Base-by-base conservation (phyloP, 2,113 vertebrate genomes). In the Calypte anna region DNA sequence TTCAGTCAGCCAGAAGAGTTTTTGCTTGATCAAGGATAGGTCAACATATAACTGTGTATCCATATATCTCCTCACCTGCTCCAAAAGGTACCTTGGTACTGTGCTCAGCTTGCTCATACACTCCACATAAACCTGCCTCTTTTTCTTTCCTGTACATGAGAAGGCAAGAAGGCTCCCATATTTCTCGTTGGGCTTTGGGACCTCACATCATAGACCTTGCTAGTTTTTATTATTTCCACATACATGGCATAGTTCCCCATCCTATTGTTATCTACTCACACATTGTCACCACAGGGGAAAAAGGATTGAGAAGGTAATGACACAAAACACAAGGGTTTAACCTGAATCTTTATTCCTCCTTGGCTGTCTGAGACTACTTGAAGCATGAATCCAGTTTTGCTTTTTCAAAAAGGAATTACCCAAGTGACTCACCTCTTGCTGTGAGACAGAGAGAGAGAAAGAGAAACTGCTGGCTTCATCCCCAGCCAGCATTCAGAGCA, bases 341-440 rank as follows among this genome's bases (percentile, higher is more conserved):
- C 69, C 57, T 84, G 77, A 83, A 93, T 38, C 46, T 93, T 93
- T 86, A 69, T 75, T 89, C 40, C 20, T 59, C 4, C 67, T 78
- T 50, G 40, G 40, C 33, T 91, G 16, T 68, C 58, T 59, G 57
- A 93, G 73, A 69, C 36, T 82, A 40, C 62, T 76, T 64, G 54
- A 86, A 93, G 89, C 69, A 87, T 14, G 20, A 81, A 70, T 55
- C 20, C 48, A 63, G n/a, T 79, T 86, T 57, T 94, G 58, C 57
- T 69, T 27, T 79, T 91, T 85, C 68, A 89, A 84, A 86, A 5
- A 82, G 15, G 48, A 92, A 87, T 91, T 88, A 88, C 59, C 23
- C 59, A 43, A 88, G 85, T 48, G 68, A 88, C 55, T 74, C 82
- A 74, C 15, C 57, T 78, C 64, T 67, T 78, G 57, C 43, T 53